phyloP scores from a whole-genome alignment of 2,797 vertebrate species.

The Helarctos malayanus region DNA sequence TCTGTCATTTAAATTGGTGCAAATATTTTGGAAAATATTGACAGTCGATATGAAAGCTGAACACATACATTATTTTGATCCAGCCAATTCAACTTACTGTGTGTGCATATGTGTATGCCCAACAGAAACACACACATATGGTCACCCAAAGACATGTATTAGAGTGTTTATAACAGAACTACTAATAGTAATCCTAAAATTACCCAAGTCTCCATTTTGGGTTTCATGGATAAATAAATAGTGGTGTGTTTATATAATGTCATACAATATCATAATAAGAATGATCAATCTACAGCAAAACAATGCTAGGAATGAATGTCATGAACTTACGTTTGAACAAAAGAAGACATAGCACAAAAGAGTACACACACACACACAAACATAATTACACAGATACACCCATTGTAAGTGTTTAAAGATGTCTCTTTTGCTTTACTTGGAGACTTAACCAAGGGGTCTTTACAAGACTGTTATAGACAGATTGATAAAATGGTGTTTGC shows the following conservation, averaged over 20 bases:
- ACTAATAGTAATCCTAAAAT: not conserved
- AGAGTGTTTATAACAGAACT: not conserved
- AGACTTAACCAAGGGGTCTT: not conserved
- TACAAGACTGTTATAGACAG: not conserved
- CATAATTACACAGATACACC: not conserved
- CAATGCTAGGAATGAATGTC: not conserved
- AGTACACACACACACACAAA: not conserved
- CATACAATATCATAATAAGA: not conserved
- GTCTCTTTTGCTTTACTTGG: not conserved
- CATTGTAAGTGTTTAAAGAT: not conserved
- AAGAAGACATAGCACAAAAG: not conserved
- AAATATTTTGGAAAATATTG: not conserved
- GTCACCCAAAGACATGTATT: not conserved
- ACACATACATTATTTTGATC: not conserved
- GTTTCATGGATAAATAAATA: not conserved
- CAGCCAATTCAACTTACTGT: not conserved
- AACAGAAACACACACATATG: not conserved
- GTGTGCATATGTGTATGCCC: not conserved
- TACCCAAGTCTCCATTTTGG: not conserved
- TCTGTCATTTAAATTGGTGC: not conserved
- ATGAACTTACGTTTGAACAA: not conserved
- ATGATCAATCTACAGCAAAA: not conserved
- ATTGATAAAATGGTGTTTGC: not conserved
- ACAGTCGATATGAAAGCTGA: conserved; percentile 12
- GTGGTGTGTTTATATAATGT: not conserved